These are phyloP conservation scores for Sebastes matsubarae DNA, from an alignment of 2,797 vertebrate species.

Conservation along the genomic window DNA sequence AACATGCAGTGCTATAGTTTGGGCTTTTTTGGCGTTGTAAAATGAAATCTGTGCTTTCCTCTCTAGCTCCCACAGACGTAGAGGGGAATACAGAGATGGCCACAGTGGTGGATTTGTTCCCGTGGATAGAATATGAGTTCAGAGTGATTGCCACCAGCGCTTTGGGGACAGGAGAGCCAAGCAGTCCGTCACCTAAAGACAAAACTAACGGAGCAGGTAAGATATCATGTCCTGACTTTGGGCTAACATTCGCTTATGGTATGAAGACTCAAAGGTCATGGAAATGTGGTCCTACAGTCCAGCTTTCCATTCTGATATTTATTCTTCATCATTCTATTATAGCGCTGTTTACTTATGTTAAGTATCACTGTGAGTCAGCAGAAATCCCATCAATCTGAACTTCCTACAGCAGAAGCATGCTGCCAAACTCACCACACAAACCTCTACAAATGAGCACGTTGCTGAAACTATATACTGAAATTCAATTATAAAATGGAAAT, in stretches of 20 bases:
- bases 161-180: slow-evolving; percentile 92
- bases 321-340: slow-evolving; percentile 50
- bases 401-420: slow-evolving; percentile 38
- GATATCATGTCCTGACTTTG: slow-evolving; percentile 37
- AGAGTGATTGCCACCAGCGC: slow-evolving; percentile 94
- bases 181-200: slow-evolving; percentile 88
- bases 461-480: slow-evolving; percentile 70
- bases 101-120: slow-evolving; percentile 89
- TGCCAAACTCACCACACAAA: slow-evolving; percentile 68
- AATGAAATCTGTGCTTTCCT: slow-evolving; percentile 19
- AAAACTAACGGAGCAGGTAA: slow-evolving; percentile 89
- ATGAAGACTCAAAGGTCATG: slow-evolving; percentile 35
- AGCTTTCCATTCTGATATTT: slow-evolving; percentile 58
- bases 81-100: slow-evolving; percentile 93
- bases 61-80: slow-evolving; percentile 87
- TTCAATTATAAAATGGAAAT: slow-evolving; percentile 75
- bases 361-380: slow-evolving; percentile 67
- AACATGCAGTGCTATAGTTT: background rate
- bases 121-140: slow-evolving; percentile 98
- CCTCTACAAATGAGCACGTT: slow-evolving; percentile 74
- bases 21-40: background rate
- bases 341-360: slow-evolving; percentile 58
- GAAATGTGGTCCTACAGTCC: slow-evolving; percentile 33
- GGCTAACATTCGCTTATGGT: background rate
- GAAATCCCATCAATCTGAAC: slow-evolving; percentile 51